Evolutionary conservation across 2,113 vertebrate species (phyloP).

Genomic region (Mugil cephalus): DNA sequence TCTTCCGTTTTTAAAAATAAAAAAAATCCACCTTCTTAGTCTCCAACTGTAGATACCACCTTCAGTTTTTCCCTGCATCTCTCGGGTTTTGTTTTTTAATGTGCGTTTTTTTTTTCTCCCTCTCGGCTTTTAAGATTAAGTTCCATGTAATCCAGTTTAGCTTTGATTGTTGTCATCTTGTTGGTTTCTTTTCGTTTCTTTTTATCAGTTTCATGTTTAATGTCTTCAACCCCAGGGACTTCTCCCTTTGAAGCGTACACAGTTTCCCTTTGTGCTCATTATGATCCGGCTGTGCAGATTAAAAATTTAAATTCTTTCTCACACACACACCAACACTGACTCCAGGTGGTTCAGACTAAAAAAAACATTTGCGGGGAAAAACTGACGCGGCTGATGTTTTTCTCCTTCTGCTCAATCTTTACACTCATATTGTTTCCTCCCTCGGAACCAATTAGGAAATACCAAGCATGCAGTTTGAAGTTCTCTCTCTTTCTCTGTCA

Average conservation of each 20-base stretch:
- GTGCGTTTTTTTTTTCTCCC: too few relatives aligned
- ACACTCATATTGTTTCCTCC: constrained; percentile 1
- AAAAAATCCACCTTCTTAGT: constrained; percentile 1
- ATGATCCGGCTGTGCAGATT: constrained; percentile 49
- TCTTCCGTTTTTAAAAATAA: constrained; percentile 6
- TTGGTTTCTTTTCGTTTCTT: background rate
- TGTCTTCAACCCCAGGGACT: background rate
- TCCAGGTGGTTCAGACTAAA: constrained; percentile 18
- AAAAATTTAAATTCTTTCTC: constrained; percentile 38
- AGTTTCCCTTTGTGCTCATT: constrained; percentile 54
- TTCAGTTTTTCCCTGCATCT: background rate
- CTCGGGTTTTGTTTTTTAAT: too few relatives aligned
- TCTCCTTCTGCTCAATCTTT: constrained; percentile 1
- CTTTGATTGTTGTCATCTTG: background rate
- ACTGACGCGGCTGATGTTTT: constrained; percentile 17
- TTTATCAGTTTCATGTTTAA: constrained; percentile 10
- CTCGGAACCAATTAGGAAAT: constrained; percentile 52
- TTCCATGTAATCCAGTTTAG: background rate
- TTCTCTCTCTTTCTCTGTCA: background rate
- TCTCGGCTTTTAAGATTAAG: background rate
- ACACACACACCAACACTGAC: constrained; percentile 1
- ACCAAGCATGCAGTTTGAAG: constrained; percentile 11
- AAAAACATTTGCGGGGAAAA: constrained; percentile 20
- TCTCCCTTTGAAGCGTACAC: constrained; percentile 37
- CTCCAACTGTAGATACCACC: background rate